Evolutionary conservation across 2,113 vertebrate species (phyloP), one percentile per base, ranked within the genome.

Genomic region (Plotosus lineatus): DNA sequence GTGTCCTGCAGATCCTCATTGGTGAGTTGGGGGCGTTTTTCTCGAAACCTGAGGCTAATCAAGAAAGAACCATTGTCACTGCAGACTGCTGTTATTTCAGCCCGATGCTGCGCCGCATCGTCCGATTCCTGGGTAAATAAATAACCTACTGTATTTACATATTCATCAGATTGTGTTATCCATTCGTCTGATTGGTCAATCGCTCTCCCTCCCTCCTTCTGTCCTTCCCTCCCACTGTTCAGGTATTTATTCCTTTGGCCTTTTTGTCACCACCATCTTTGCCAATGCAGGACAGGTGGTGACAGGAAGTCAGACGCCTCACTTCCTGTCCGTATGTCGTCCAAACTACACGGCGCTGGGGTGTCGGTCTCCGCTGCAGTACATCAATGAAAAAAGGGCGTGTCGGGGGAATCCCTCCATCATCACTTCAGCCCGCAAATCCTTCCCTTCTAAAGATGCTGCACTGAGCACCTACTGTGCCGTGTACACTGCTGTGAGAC

Each of bases 81-180:
- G 96, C 94, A 7, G 95, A 95, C 89, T 97, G 96, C 90, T 97
- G 96, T 82, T 96, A 94, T 83, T 96, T 97, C 92, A 97, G 94
- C 83, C 95, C 96, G 1, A 92, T 97, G 10, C 93, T 97, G 51
- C 92, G 96, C 4, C 93, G 95, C 87, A 94, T 96, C 19, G 93
- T 97, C 38, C 94, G 96, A 33, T 97, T 97, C 87, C 91, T 96
- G 75, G 96, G 96, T 97, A 89, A 92, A 92, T 85, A 23, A 53
- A 48, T 17, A n/a, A 66, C 46, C 33, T 44, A 5, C 28, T 31
- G 44, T 15, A 11, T 50, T 23, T 46, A 50, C 17, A 50, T 21
- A 50, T 33, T 5, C 23, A 68, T 42, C 1, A 66, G 36, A 66
- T 1, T 1, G 10, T 3, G 6, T 31, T 21, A 50, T 72, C 69